A percentile compares a stretch with the other conserved stretches of the same genome.
phyloP scores from a whole-genome alignment of 2,113 vertebrate genomes.

The Pluvianellus socialis region DNA sequence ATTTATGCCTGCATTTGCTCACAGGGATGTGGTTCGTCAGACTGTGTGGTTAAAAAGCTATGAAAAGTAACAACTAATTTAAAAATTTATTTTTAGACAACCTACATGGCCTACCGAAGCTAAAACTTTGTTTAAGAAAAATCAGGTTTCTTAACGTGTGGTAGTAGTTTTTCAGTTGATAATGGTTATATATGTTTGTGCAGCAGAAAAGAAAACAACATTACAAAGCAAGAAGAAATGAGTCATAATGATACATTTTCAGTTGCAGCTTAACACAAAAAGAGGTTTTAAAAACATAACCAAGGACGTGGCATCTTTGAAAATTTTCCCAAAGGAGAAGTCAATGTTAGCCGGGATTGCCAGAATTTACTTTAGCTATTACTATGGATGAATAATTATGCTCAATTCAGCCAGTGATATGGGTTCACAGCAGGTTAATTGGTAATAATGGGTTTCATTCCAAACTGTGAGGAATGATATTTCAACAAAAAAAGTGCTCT shows the following conservation, averaged over 20 bases:
- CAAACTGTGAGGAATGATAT: constrained; percentile 78
- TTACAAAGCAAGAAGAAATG: constrained; percentile 15
- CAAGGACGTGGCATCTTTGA: constrained; percentile 75
- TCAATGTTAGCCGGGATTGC: constrained; percentile 64
- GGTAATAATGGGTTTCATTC: constrained; percentile 83
- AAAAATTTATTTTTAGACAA: constrained; percentile 26
- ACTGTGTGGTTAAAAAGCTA: constrained; percentile 14
- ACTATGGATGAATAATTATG: constrained; percentile 85
- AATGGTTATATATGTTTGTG: constrained; percentile 26
- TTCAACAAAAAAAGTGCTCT: constrained; percentile 63
- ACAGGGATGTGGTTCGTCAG: constrained; percentile 27
- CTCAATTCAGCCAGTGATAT: constrained; percentile 79
- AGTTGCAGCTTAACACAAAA: constrained; percentile 12
- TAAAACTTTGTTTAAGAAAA: background rate
- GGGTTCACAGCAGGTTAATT: constrained; percentile 87
- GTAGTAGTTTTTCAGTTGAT: constrained; percentile 34
- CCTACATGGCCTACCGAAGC: background rate
- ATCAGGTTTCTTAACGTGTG: background rate
- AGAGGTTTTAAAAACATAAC: constrained; percentile 56
- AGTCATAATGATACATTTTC: constrained; percentile 27
- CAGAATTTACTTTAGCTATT: constrained; percentile 84
- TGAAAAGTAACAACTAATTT: constrained; percentile 51
- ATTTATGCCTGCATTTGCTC: constrained; percentile 62
- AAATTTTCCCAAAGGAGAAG: constrained; percentile 70
- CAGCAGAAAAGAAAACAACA: background rate